Evolutionary conservation across 2,113 vertebrate genomes (phyloP), one percentile per base, ranked within the genome.

Genomic region (Tretioscincus oriximinensis): DNA sequence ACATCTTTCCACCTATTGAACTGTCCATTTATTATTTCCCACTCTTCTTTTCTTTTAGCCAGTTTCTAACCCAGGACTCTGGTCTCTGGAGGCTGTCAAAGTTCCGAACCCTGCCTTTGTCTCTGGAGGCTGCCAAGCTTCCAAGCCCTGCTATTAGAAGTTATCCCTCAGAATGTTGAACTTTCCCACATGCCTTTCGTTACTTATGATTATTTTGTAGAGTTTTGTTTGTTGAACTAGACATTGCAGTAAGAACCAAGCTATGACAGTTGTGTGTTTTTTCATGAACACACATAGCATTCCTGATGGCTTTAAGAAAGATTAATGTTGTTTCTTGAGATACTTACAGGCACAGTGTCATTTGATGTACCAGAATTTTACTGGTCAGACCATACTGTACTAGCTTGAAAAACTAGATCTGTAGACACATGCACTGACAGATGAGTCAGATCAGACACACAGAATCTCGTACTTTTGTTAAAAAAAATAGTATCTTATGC

Each of bases 401-500:
- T 81, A 69, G 84, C 71, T 90, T 92, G 60, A 84, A 77, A 84
- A 92, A 81, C 51, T 18, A 58, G 66, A 29, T 89, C 93, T 90
- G 86, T 82, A 92, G 81, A 69, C 78, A 90, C 78, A 88, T 78
- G 79, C 86, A 85, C 16, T 87, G 47, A 83, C 83, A 72, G 31
- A 78, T 92, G 80, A 92, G 81, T 92, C 89, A 92, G 67, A 20
- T 83, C 81, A 80, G 77, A 86, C 80, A 86, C 63, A 83, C 86
- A 82, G 2, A 84, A 85, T 80, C n/a, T n/a, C n/a, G 2, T 84
- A 75, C 31, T 90, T n/a, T 75, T 77, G 16, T 16, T 12, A 77
- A 87, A 78, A 78, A 91, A 78, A 91, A 89, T 64, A 91, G 79
- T 45, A 88, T 85, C 76, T 89, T 81, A 90, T 89, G 47, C 85